phyloP scores from a whole-genome alignment of 2,113 vertebrate species.

The Marmota monax region DNA sequence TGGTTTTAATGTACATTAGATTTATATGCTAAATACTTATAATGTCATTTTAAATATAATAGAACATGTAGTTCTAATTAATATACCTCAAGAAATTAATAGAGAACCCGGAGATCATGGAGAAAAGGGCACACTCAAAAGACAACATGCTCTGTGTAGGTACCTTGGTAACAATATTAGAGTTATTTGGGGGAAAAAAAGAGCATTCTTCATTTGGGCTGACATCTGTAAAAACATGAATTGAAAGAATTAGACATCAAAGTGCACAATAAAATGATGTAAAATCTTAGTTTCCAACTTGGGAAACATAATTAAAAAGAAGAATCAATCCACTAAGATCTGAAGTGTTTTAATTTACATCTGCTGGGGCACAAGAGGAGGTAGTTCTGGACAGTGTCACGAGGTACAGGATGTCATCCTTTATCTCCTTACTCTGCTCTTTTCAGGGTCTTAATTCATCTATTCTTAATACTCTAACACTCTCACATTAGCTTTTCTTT shows the following conservation, averaged over 20 bases:
- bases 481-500: not conserved
- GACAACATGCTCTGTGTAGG: not conserved
- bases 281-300: slow-evolving; percentile 16
- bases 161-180: not conserved
- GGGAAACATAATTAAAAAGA: slow-evolving; percentile 6
- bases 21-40: not conserved
- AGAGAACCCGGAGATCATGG: not conserved
- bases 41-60: not conserved
- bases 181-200: not conserved
- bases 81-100: not conserved
- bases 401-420: not conserved
- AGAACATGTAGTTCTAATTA: not conserved
- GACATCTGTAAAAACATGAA: not conserved
- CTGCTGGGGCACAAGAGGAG: not conserved
- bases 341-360: not conserved
- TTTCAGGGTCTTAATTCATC: not conserved
- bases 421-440: not conserved
- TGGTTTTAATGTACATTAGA: slow-evolving; percentile 1
- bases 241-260: not conserved
- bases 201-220: not conserved
- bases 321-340: not conserved
- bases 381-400: not conserved
- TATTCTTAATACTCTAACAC: not conserved
- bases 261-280: not conserved
- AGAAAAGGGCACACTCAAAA: not conserved